Conservation (phyloP, 2,113 vertebrate genomes). For the Lagopus leucura region DNA sequence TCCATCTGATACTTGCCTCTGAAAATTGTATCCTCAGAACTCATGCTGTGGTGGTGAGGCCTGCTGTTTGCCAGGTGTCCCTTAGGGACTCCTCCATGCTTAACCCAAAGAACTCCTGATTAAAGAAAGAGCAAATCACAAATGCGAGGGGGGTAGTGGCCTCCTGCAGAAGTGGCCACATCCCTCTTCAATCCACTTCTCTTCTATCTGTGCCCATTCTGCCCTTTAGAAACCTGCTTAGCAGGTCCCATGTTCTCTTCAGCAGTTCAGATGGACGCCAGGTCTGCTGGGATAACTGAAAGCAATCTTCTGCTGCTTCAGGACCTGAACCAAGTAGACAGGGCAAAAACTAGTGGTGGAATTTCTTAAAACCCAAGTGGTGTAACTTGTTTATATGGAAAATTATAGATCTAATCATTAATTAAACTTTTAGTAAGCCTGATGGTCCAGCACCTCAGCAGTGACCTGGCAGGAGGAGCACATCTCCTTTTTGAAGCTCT, state of each 20-base stretch:
- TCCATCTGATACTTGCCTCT: constrained; percentile 28
- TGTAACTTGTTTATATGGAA: background rate
- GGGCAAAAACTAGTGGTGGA: background rate
- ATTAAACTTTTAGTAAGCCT: background rate
- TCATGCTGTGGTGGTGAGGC: background rate
- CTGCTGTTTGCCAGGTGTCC: background rate
- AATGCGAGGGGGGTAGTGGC: background rate
- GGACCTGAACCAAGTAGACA: background rate
- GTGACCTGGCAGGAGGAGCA: background rate
- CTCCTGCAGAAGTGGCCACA: background rate
- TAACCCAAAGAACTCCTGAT: background rate
- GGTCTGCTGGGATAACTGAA: background rate
- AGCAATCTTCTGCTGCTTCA: background rate
- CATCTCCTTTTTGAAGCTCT: background rate
- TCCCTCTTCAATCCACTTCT: background rate
- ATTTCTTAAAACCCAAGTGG: background rate
- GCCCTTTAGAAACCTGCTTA: background rate
- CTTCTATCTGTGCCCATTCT: background rate
- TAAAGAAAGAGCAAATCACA: background rate
- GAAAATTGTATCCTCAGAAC: constrained; percentile 8
- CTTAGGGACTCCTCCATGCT: background rate
- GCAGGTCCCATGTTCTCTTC: background rate
- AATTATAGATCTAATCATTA: background rate
- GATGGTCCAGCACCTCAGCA: background rate
- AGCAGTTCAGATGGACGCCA: background rate